Base-by-base conservation (phyloP, 2,113 vertebrate genomes). In the Amphiprion percula region DNA sequence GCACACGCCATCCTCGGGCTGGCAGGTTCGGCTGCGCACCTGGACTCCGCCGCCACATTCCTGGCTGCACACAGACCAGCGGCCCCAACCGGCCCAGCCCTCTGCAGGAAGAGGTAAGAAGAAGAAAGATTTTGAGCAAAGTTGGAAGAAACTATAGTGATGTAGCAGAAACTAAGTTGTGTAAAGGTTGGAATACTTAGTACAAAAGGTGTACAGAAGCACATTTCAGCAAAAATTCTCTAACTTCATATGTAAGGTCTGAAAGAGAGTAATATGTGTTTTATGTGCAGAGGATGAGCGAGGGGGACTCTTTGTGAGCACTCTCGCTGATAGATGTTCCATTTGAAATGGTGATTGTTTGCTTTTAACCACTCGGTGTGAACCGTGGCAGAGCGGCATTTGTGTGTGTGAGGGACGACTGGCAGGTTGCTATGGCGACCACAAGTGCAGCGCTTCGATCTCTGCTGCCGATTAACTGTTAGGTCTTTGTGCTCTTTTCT, bases 11-110 rank as follows among this genome's bases (percentile, higher is more conserved):
- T 97, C 93, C 0, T 96, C 96, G 0, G 97, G 95, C 74, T 96
- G 96, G 83, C 98, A 99, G 55, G 92, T 87, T 28, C 98, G 94
- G 74, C 96, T 97, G 67, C 98, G 96, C 24, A 97, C 96, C 93
- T 99, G 98, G 68, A 98, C 95, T 86, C 98, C 98, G 7, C 97
- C 97, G 14, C 97, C 97, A 11, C 98, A 99, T 86, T 99, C 97
- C 86, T 96, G 96, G 88, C 97, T 99, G 92, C 98, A 99, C 58
- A 97, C 97, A 0, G 97, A 97, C 98, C 98, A 99, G 75, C 96
- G 91, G 3, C 96, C 96, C 98, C 98, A 99, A 0, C 95, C 82
- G 58, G 95, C 96, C 98, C 98, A 99, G 82, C 96, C 97, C 64
- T 96, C 98, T 99, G 94, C 68, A 82, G 28, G 54, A 76, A 50